phyloP scores from a whole-genome alignment of 2,888 invertebrate genomes.

The Macropis europaea region DNA sequence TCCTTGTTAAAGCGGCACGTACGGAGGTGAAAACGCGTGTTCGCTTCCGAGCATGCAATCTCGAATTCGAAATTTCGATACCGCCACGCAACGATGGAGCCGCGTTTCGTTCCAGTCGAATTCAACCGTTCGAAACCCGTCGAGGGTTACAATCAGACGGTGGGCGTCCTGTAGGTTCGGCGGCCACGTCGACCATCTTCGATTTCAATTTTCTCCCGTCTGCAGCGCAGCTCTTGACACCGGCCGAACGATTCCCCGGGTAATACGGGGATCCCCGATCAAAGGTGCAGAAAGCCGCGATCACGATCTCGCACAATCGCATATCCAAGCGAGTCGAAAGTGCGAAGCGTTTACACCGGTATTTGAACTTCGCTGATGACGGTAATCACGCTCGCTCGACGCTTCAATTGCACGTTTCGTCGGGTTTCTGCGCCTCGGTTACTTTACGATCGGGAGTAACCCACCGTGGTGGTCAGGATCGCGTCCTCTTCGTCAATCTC shows the following conservation, averaged over 20 bases:
- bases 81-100: background rate
- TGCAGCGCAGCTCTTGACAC: slow-evolving; percentile 5
- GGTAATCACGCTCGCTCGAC: slow-evolving; percentile 73
- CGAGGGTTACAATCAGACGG: too few relatives aligned
- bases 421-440: slow-evolving; percentile 73
- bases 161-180: too few relatives aligned
- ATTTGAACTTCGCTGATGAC: slow-evolving; percentile 77
- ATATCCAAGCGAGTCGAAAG: slow-evolving; percentile 71
- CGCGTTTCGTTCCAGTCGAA: background rate
- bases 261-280: slow-evolving; percentile 61
- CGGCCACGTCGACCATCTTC: slow-evolving; percentile 3
- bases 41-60: slow-evolving; percentile 32
- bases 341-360: slow-evolving; percentile 74
- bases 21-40: slow-evolving; percentile 31
- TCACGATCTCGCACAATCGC: slow-evolving; percentile 69
- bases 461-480: slow-evolving; percentile 66
- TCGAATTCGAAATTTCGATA: slow-evolving; percentile 37
- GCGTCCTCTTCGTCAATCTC: slow-evolving; percentile 56
- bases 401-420: slow-evolving; percentile 76
- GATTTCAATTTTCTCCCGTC: slow-evolving; percentile 62
- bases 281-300: slow-evolving; percentile 62
- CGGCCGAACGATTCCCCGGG: slow-evolving; percentile 55
- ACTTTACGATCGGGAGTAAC: slow-evolving; percentile 73
- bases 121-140: too few relatives aligned
- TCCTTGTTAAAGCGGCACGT: slow-evolving; percentile 41